A percentile compares a stretch with the other conserved stretches of the same genome.
Evolutionary conservation across 2,888 invertebrate species (phyloP).

Genomic region (Hypomecis punctinalis): DNA sequence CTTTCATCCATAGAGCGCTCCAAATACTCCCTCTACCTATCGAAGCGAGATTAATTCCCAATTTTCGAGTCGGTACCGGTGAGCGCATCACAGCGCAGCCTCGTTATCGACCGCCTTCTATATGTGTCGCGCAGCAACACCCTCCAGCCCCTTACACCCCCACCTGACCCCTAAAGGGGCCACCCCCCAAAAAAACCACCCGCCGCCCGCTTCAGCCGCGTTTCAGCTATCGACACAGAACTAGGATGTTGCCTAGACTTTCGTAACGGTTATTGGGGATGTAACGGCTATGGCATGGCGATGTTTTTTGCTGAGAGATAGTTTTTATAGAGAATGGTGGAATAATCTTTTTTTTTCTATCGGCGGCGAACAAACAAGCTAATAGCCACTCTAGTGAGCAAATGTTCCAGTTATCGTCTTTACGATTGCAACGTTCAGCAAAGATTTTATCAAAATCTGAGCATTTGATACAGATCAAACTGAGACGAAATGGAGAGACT

Average conservation of each 20-base stretch:
- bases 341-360: neutral
- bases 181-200: constrained; percentile 46
- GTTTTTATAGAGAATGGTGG: constrained; percentile 12
- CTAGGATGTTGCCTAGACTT: constrained; percentile 57
- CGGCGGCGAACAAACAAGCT: neutral
- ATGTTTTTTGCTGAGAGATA: constrained; percentile 28
- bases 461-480: too few relatives aligned
- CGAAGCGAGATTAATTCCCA: constrained; percentile 45
- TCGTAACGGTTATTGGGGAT: constrained; percentile 49
- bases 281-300: constrained; percentile 27
- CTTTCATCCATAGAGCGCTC: constrained; percentile 34
- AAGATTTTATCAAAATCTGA: too few relatives aligned
- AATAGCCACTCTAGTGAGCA: neutral
- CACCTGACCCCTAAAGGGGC: constrained; percentile 39
- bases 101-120: constrained; percentile 79
- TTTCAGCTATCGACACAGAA: constrained; percentile 58
- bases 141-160: constrained; percentile 47
- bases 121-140: constrained; percentile 74
- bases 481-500: too few relatives aligned
- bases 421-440: too few relatives aligned
- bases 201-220: constrained; percentile 45
- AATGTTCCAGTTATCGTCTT: too few relatives aligned
- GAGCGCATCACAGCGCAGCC: constrained; percentile 69
- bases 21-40: constrained; percentile 33
- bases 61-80: constrained; percentile 42